Evolutionary conservation across 2,797 vertebrate genomes (phyloP).

Genomic region (Knipowitschia caucasica): DNA sequence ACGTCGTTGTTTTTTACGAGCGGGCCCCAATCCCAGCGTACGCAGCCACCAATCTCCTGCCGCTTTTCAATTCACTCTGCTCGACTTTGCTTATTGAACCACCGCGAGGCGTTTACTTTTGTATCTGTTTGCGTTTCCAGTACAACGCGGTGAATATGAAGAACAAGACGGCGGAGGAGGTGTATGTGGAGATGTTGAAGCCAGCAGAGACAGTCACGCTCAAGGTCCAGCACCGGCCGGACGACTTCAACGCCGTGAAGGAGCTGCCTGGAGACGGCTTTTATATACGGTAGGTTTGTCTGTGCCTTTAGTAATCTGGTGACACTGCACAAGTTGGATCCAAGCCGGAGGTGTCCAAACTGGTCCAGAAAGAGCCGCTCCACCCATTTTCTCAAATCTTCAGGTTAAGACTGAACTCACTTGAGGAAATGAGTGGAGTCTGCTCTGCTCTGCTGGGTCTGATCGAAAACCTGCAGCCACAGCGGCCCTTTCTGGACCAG

Average conservation of each 20-base stretch:
- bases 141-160: constrained; percentile 87
- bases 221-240: constrained; percentile 86
- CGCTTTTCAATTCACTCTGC: constrained; percentile 13
- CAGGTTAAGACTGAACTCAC: too few species aligned
- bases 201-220: constrained; percentile 84
- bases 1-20: constrained; percentile 28
- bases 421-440: too few species aligned
- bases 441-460: too few species aligned
- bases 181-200: constrained; percentile 95
- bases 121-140: constrained; percentile 57
- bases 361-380: too few species aligned
- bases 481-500: too few species aligned
- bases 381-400: too few species aligned
- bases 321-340: too few species aligned
- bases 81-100: not conserved
- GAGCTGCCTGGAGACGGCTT: constrained; percentile 92
- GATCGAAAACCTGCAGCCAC: too few species aligned
- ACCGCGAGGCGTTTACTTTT: constrained; percentile 1
- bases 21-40: constrained; percentile 14
- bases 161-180: constrained; percentile 91
- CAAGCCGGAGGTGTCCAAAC: too few species aligned
- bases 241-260: constrained; percentile 87
- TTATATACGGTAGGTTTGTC: constrained; percentile 84
- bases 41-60: constrained; percentile 17
- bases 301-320: not conserved